Evolutionary conservation across 2,797 vertebrate genomes (phyloP).

Genomic region (Peromyscus nudipes): DNA sequence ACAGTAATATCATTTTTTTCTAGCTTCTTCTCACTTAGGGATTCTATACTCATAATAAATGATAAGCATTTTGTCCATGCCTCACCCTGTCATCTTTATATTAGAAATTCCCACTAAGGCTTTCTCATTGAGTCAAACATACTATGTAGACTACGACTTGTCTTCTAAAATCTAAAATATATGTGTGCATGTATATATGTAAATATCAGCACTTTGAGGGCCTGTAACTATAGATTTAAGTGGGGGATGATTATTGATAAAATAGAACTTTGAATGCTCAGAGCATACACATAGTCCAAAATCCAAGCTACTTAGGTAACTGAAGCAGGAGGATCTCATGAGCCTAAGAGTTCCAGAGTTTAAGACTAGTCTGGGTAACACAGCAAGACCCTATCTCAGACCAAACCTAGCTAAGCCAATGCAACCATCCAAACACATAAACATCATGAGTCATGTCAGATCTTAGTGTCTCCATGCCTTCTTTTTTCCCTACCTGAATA

Average conservation of each 20-base stretch:
- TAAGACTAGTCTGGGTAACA: neutral
- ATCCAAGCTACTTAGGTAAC: neutral
- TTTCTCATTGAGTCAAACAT: neutral
- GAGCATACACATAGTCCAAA: neutral
- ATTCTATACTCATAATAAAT: neutral
- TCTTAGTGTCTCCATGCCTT: neutral
- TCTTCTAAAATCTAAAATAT: neutral
- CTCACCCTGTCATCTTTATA: neutral
- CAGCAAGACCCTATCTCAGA: neutral
- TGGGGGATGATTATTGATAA: neutral
- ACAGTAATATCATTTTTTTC: neutral
- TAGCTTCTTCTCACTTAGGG: neutral
- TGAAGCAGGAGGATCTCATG: too few relatives aligned
- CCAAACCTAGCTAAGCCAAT: neutral
- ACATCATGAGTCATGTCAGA: too few relatives aligned
- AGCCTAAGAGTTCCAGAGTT: neutral
- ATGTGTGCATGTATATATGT: too few relatives aligned
- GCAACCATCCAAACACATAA: neutral
- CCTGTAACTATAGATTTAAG: constrained; percentile 40
- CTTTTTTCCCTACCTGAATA: neutral
- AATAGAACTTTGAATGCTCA: neutral
- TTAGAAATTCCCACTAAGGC: neutral
- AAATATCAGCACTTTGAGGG: neutral
- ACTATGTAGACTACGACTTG: neutral
- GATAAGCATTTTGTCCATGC: neutral